Percentiles rank a stretch among this genome's conserved stretches.
phyloP scores from a whole-genome alignment of 2,113 vertebrate genomes.

The Sialia sialis region DNA sequence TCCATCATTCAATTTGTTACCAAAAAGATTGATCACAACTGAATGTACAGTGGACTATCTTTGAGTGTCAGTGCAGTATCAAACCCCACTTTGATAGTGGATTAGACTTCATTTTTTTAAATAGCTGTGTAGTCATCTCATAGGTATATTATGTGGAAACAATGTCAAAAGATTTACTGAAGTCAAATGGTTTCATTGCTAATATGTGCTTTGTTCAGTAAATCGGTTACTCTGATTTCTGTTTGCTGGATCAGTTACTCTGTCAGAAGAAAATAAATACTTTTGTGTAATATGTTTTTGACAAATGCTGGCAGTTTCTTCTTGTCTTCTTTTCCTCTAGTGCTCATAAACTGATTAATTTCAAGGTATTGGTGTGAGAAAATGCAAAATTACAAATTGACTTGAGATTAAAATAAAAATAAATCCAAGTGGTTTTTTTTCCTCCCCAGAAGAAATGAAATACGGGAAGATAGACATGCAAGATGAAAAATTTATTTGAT shows the following conservation, averaged over 20 bases:
- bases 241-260: neutral
- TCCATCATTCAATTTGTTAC: neutral
- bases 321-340: neutral
- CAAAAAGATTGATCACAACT: neutral
- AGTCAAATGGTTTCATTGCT: neutral
- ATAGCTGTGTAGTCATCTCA: neutral
- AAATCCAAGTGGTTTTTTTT: neutral
- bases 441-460: neutral
- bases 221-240: neutral
- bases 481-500: neutral
- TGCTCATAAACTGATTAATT: neutral
- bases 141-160: neutral
- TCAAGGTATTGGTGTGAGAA: neutral
- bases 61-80: too few relatives aligned
- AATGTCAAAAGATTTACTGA: neutral
- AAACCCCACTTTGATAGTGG: neutral
- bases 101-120: neutral
- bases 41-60: neutral
- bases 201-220: neutral
- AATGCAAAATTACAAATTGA: neutral
- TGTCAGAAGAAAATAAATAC: neutral
- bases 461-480: neutral
- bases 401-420: neutral
- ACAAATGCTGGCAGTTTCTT: neutral
- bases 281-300: neutral